A percentile compares a stretch with the other conserved stretches of the same genome.
These are phyloP conservation scores for Elysia chlorotica DNA, from an alignment of 1,140 invertebrate genomes.

Conservation along the genomic window DNA sequence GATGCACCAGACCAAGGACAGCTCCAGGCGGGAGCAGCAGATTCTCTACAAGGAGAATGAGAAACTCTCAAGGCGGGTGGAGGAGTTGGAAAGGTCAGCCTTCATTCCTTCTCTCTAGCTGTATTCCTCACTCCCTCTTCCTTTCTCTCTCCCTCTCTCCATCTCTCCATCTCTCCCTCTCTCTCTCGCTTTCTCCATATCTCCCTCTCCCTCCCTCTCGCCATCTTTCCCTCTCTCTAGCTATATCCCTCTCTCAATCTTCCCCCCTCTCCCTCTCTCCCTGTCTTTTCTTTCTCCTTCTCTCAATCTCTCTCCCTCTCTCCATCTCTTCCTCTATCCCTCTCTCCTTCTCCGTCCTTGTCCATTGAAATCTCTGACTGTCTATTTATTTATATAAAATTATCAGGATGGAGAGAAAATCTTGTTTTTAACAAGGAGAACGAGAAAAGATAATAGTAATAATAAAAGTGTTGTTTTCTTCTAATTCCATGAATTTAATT, in stretches of 20 bases:
- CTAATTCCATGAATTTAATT: neutral
- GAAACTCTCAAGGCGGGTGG: constrained; percentile 80
- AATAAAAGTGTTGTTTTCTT: neutral
- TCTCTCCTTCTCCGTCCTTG: too few relatives aligned
- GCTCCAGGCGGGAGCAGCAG: constrained; percentile 85
- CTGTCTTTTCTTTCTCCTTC: too few relatives aligned
- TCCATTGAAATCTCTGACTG: too few relatives aligned
- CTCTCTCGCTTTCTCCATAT: neutral
- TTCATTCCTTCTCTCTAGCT: neutral
- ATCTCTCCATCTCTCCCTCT: neutral
- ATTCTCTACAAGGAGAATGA: constrained; percentile 89
- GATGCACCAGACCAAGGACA: constrained; percentile 78
- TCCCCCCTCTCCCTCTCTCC: too few relatives aligned
- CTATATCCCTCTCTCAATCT: too few relatives aligned
- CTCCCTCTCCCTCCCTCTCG: neutral
- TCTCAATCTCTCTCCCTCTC: too few relatives aligned
- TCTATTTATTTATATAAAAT: too few relatives aligned
- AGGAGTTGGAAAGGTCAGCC: constrained; percentile 67
- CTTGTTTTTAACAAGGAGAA: neutral
- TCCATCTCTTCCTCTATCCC: too few relatives aligned
- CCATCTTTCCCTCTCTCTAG: neutral
- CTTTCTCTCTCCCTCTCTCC: neutral
- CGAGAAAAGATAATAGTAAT: neutral
- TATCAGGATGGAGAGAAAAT: too few relatives aligned
- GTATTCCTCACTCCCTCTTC: neutral